Evolutionary conservation across 1,140 invertebrate species (phyloP), one percentile per base, ranked within the genome.

Genomic region (Diachasmimorpha longicaudata): DNA sequence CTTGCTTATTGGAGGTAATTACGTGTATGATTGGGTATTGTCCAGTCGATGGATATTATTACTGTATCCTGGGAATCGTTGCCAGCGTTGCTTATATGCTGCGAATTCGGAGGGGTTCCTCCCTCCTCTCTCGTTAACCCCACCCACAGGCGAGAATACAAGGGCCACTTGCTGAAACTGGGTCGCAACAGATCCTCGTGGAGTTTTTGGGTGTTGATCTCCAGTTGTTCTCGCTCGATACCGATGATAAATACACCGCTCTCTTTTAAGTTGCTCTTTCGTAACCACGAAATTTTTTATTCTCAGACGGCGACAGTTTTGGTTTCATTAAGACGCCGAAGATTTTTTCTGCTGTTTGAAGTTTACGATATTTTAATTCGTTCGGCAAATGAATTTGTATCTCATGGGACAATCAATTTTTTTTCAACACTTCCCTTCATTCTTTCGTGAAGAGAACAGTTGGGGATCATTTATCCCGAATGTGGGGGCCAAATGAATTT

Each of bases 241-340:
- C 58, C 11, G 58, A 63, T 63, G 58, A 71, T 71, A 72, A 72
- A 72, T 55, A 72, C 48, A 31, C 46, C 70, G 44, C 48, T 52
- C 70, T n/a, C 70, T 71, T 71, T 71, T 39, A 48, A 42, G 39
- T 71, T 71, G 69, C 21, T 71, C 39, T 71, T 71, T 71, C 69
- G 69, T 25, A 63, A 63, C 31, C 58, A 63, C 58, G 14, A n/a
- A 19, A 70, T 71, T 42, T 46, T 71, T 52, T 52, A n/a, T n/a
- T 14, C 48, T 16, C 14, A 52, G n/a, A n/a, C 44, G 16, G n/a
- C 13, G n/a, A 52, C 48, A 52, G 9, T 52, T 52, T 46, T 9
- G n/a, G 16, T 52, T 1, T 52, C 48, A 16, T 52, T 52, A 52
- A 52, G 19, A 52, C 9, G 9, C 39, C 9, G 39, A 42, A 16